Conservation (phyloP, 1,140 invertebrate species). For the Manduca sexta region DNA sequence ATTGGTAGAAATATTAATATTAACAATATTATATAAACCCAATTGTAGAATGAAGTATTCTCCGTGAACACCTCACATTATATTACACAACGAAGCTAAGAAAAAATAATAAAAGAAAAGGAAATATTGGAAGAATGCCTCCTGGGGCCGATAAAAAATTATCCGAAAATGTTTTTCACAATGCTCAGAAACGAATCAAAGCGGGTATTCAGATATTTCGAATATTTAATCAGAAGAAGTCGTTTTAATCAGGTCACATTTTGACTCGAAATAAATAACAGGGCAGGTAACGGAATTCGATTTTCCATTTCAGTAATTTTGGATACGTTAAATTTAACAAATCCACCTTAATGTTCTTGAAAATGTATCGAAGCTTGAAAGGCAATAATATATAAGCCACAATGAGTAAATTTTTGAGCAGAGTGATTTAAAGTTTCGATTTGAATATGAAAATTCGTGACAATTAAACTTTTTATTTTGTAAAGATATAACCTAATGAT, state of each 20-base stretch:
- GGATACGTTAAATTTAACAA: slow-evolving; percentile 14
- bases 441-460: too few relatives aligned
- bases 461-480: too few relatives aligned
- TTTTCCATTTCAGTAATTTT: slow-evolving; percentile 26
- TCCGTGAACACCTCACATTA: background rate
- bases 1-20: too few relatives aligned
- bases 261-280: slow-evolving; percentile 26
- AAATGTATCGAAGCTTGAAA: too few relatives aligned
- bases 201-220: slow-evolving; percentile 15
- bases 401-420: too few relatives aligned
- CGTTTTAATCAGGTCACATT: slow-evolving; percentile 24
- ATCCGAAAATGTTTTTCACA: slow-evolving; percentile 16
- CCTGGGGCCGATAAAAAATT: slow-evolving; percentile 10
- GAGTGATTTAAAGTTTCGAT: too few relatives aligned
- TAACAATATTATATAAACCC: too few relatives aligned
- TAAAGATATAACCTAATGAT: too few relatives aligned
- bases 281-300: slow-evolving; percentile 22
- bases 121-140: slow-evolving; percentile 7
- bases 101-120: background rate
- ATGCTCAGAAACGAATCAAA: slow-evolving; percentile 14
- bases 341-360: slow-evolving; percentile 7
- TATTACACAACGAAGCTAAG: background rate
- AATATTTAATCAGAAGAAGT: slow-evolving; percentile 31
- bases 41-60: too few relatives aligned
- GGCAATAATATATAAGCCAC: too few relatives aligned